Evolutionary conservation across 2,113 vertebrate species (phyloP).

Genomic region (Psittacula cyanocephala): DNA sequence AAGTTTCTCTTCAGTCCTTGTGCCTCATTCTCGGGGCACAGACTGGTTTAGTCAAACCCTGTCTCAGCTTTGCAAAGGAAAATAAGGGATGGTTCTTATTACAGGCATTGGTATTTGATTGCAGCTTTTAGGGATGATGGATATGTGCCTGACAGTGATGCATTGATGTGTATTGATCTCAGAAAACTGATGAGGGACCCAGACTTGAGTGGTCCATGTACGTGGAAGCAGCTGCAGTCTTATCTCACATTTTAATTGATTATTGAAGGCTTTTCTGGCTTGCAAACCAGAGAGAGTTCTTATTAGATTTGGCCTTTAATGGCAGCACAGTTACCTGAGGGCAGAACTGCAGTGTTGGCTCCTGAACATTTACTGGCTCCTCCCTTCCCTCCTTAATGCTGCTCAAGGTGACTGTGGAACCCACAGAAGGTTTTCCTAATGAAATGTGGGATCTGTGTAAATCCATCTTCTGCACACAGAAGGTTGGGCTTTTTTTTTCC

Average conservation of each 20-base stretch:
- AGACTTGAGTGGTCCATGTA: background rate
- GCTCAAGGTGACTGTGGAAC: constrained; percentile 70
- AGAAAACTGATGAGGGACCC: background rate
- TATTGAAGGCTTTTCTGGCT: background rate
- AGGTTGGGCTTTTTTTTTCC: background rate
- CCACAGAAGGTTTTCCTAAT: constrained; percentile 36
- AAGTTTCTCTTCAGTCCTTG: background rate
- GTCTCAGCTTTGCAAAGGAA: background rate
- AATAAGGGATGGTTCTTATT: background rate
- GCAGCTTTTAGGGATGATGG: background rate
- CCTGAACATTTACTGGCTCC: constrained; percentile 3
- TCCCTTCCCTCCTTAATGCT: constrained; percentile 15
- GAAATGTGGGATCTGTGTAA: constrained; percentile 29
- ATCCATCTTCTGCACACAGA: background rate
- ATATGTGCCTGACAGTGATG: background rate
- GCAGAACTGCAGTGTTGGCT: background rate
- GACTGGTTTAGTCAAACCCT: background rate
- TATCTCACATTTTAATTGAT: background rate
- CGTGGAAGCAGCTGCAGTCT: background rate
- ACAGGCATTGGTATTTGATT: rapidly evolving
- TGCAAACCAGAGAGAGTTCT: background rate
- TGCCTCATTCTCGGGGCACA: background rate
- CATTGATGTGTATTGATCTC: background rate
- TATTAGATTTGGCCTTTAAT: background rate
- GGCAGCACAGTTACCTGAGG: background rate